A percentile compares a stretch with the other conserved stretches of the same genome.
These are phyloP conservation scores for Vulpes ferrilata DNA, from an alignment of 2,113 vertebrate genomes.

Conservation along the genomic window DNA sequence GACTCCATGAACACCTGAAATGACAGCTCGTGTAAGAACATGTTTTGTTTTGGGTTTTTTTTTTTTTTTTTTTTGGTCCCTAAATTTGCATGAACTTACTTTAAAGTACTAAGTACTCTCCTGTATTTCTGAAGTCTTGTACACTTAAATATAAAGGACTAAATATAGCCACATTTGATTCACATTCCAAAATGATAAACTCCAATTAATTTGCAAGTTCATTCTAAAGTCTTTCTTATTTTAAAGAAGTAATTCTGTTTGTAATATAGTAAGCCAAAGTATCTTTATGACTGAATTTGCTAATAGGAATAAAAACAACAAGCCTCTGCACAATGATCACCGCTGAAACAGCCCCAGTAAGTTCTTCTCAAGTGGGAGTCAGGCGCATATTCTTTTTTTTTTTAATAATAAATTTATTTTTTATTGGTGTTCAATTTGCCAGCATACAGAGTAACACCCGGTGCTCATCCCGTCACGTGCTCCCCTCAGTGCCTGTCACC, in stretches of 20 bases:
- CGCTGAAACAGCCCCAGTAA: neutral
- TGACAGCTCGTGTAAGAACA: neutral
- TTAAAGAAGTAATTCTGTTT: conserved; percentile 63
- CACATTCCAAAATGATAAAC: conserved; percentile 33
- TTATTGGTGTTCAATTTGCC: too few species aligned
- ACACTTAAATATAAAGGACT: conserved; percentile 7
- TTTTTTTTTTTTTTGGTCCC: neutral
- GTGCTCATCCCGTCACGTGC: too few species aligned
- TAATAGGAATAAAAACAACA: neutral
- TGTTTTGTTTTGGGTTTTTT: too few species aligned
- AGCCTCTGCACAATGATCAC: neutral
- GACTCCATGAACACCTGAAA: neutral
- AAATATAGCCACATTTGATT: neutral
- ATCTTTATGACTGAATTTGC: conserved; percentile 38
- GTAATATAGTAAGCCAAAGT: neutral
- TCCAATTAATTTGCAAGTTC: conserved; percentile 27
- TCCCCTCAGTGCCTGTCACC: too few species aligned
- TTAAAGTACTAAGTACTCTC: neutral
- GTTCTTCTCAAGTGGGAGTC: neutral
- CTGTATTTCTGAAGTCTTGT: neutral
- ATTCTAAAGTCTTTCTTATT: conserved; percentile 51
- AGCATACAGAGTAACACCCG: too few species aligned
- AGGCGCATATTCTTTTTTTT: neutral
- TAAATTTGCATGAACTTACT: conserved; percentile 55
- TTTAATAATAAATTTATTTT: too few species aligned